phyloP scores from a whole-genome alignment of 2,888 invertebrate species.

The Anaspis maculata region DNA sequence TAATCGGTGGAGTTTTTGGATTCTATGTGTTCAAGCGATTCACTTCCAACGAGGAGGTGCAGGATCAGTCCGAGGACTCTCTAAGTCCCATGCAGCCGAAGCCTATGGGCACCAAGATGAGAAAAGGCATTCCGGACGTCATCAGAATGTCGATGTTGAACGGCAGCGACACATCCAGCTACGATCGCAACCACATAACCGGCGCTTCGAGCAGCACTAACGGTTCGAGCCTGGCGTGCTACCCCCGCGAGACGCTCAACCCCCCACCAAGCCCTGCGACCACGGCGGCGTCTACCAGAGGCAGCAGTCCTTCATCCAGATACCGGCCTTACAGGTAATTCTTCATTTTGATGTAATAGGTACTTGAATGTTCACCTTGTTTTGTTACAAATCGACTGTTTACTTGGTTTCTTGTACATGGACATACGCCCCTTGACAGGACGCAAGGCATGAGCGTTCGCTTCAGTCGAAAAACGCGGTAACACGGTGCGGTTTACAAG shows the following conservation, averaged over 20 bases:
- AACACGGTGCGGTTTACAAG: too few species aligned
- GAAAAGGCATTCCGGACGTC: conserved; percentile 40
- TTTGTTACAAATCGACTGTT: too few species aligned
- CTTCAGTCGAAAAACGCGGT: too few species aligned
- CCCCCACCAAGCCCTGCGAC: conserved; percentile 88
- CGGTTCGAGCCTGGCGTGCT: conserved; percentile 48
- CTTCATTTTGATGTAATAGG: too few species aligned
- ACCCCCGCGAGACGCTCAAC: conserved; percentile 80
- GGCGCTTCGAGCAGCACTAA: conserved; percentile 62
- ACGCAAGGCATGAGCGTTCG: too few species aligned
- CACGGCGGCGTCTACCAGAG: conserved; percentile 52
- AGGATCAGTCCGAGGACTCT: conserved; percentile 59
- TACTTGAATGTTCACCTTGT: too few species aligned
- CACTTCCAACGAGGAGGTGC: conserved; percentile 32
- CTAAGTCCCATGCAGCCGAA: conserved; percentile 47
- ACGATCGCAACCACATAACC: conserved; percentile 57
- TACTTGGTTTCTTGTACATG: too few species aligned
- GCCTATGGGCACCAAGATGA: conserved; percentile 8
- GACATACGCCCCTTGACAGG: too few species aligned
- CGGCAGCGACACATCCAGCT: conserved; percentile 55
- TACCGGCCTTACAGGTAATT: conserved; percentile 44
- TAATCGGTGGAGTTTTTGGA: conserved; percentile 20
- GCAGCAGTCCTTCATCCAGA: conserved; percentile 50
- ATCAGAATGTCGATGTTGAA: conserved; percentile 60
- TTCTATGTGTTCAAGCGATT: conserved; percentile 26